phyloP scores from a whole-genome alignment of 2,797 vertebrate species.

The Apogon hyalosoma region DNA sequence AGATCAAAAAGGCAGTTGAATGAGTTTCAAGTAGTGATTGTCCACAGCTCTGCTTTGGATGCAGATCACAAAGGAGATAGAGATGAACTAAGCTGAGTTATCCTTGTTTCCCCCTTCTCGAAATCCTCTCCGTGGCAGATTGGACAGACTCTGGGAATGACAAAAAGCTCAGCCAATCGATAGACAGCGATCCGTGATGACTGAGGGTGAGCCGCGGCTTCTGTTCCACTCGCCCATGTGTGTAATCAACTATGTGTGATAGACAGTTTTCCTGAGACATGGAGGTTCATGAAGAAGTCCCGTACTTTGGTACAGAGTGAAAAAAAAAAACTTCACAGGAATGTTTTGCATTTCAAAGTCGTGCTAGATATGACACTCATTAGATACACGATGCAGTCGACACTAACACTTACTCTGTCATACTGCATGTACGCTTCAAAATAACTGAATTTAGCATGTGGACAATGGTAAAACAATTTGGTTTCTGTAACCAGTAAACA shows the following conservation, averaged over 20 bases:
- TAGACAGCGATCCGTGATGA: slow-evolving; percentile 60
- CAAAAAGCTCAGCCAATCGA: slow-evolving; percentile 68
- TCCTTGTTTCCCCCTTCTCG: slow-evolving; percentile 54
- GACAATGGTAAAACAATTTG: slow-evolving; percentile 24
- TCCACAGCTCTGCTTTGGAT: slow-evolving; percentile 70
- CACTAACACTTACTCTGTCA: not conserved
- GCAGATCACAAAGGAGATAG: slow-evolving; percentile 73
- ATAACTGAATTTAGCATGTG: slow-evolving; percentile 27
- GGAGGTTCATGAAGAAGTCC: slow-evolving; percentile 19
- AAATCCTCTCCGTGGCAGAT: slow-evolving; percentile 60
- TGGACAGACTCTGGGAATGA: slow-evolving; percentile 64
- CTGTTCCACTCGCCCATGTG: slow-evolving; percentile 22
- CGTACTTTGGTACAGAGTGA: slow-evolving; percentile 15
- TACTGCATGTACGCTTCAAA: slow-evolving; percentile 1
- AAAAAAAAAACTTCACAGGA: too few species aligned
- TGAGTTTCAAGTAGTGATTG: slow-evolving; percentile 70
- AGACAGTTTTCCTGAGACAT: slow-evolving; percentile 4
- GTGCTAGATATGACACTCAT: slow-evolving; percentile 2
- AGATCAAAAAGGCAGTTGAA: slow-evolving; percentile 73
- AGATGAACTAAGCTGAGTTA: slow-evolving; percentile 68
- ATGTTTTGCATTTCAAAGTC: not conserved
- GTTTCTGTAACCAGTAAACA: slow-evolving; percentile 1
- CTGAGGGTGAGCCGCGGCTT: slow-evolving; percentile 34
- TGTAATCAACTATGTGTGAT: slow-evolving; percentile 31
- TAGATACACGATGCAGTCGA: slow-evolving; percentile 1